Evolutionary conservation across 2,113 vertebrate species (phyloP), one percentile per base, ranked within the genome.

Genomic region (Sorex fumeus): DNA sequence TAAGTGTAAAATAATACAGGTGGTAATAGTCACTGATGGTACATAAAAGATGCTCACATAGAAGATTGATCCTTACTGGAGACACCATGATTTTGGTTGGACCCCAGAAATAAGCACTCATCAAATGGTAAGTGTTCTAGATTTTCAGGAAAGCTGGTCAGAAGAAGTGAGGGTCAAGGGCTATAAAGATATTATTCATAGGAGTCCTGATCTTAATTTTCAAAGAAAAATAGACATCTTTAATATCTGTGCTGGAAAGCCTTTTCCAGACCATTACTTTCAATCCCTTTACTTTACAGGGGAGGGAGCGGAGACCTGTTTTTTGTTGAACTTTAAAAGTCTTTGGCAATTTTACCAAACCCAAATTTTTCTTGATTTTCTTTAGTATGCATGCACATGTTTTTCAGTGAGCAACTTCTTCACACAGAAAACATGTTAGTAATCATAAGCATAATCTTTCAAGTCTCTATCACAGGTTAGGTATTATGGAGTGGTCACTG

Each of bases 111-210:
- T 36, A 9, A 47, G n/a, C 18, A 11, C 25, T 67, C 66, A 62
- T 19, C 18, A 16, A 64, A 16, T 40, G 40, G 57, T 34, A 47
- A 10, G 21, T 1, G 30, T 23, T 6, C 7, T 30, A 27, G 53
- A 16, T 0, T 45, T 18, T 40, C 2, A 2, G 12, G 25, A 36
- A 45, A 30, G 11, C 28, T 84, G 84, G 81, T 72, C 86, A 86
- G 85, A 84, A 92, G 84, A 81, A 64, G 15, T 64, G 62, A 76
- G 28, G 67, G 70, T 81, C 47, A 94, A 43, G 64, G 34, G 19
- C 84, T 94, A 5, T 75, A 71, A 82, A 53, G 76, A 72, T 57
- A 0, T 76, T 85, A 93, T 25, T 82, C 77, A 79, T 4, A 57
- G 69, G 79, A 87, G 15, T 60, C 50, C 90, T 60, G 16, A 40